phyloP scores from a whole-genome alignment of 2,797 vertebrate genomes.

The Notoglanidium macrostoma region DNA sequence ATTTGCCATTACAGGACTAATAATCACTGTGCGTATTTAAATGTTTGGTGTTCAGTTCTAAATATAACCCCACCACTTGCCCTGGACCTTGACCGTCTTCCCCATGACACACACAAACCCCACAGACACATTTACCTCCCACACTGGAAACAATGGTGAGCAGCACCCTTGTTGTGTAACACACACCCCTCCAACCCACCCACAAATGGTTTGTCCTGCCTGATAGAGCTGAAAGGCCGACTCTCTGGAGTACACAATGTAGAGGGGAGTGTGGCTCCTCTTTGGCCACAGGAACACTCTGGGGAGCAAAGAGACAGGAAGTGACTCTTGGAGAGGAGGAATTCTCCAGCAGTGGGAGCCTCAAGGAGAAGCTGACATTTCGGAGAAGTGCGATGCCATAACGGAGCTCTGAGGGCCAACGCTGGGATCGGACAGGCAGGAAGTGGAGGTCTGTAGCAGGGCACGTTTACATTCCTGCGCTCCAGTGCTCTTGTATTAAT shows the following conservation, averaged over 20 bases:
- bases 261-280: slow-evolving; percentile 55
- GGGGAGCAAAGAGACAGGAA: slow-evolving; percentile 68
- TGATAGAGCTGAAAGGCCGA: slow-evolving; percentile 45
- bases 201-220: slow-evolving; percentile 24
- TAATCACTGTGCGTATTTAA: slow-evolving; percentile 62
- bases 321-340: slow-evolving; percentile 59
- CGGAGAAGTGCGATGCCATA: slow-evolving; percentile 37
- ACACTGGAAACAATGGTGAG: slow-evolving; percentile 76
- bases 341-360: slow-evolving; percentile 62
- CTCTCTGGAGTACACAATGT: slow-evolving; percentile 73
- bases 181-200: slow-evolving; percentile 45
- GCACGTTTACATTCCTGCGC: slow-evolving; percentile 44
- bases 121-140: slow-evolving; percentile 73
- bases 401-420: slow-evolving; percentile 17
- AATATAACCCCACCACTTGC: slow-evolving; percentile 72
- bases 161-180: slow-evolving; percentile 62
- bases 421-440: slow-evolving; percentile 38
- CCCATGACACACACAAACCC: slow-evolving; percentile 33
- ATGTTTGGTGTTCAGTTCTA: slow-evolving; percentile 78
- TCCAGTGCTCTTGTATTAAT: slow-evolving; percentile 33
- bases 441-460: slow-evolving; percentile 49
- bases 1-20: slow-evolving; percentile 28
- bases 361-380: slow-evolving; percentile 43
- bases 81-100: slow-evolving; percentile 52
- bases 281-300: slow-evolving; percentile 62